Percentiles rank a stretch among this genome's conserved stretches.
phyloP scores from a whole-genome alignment of 1,140 invertebrate species.

The Muscidifurax raptorellus region DNA sequence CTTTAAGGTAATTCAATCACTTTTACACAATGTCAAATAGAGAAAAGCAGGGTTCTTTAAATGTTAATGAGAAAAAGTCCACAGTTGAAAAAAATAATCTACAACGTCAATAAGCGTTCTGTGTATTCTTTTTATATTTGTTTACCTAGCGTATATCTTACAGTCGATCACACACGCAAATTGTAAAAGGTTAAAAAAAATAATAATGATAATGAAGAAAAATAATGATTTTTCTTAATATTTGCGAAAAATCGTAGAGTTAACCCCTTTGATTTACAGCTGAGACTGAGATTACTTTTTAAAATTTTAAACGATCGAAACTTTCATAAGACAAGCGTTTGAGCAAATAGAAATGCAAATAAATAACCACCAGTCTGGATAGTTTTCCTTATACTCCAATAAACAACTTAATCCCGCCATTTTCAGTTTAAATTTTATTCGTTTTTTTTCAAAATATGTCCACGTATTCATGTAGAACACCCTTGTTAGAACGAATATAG shows the following conservation, averaged over 20 bases:
- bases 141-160: slow-evolving; percentile 10
- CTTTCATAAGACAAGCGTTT: too few relatives aligned
- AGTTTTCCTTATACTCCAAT: background rate
- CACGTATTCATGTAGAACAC: background rate
- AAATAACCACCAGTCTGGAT: background rate
- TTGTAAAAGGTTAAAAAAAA: slow-evolving; percentile 3
- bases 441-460: background rate
- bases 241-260: background rate
- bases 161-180: background rate
- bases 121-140: slow-evolving; percentile 1
- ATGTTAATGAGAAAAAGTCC: background rate
- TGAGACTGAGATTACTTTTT: background rate
- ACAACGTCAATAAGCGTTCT: background rate
- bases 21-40: background rate
- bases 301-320: background rate
- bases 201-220: background rate
- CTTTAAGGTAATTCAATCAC: background rate
- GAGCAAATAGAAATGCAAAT: too few relatives aligned
- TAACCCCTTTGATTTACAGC: background rate
- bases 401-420: background rate
- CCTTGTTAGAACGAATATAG: background rate
- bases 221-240: background rate
- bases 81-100: slow-evolving; percentile 7
- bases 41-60: background rate
- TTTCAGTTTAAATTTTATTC: background rate